Conservation (phyloP, 2,888 invertebrate genomes). For the Thymelicus lineola region DNA sequence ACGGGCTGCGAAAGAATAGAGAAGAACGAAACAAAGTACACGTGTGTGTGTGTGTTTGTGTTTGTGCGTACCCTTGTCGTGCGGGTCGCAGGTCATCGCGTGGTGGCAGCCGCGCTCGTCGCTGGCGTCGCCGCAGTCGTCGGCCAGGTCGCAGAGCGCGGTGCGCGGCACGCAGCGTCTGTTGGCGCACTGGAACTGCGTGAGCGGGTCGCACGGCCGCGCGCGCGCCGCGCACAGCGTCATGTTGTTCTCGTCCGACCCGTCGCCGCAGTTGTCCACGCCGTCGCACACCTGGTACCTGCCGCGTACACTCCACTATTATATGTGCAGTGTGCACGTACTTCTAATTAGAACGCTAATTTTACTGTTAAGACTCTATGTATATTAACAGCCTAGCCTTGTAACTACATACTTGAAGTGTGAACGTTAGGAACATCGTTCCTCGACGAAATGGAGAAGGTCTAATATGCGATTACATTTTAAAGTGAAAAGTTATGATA, state of each 20-base stretch:
- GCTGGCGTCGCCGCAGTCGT: slow-evolving; percentile 96
- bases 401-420: no score
- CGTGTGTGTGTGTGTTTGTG: no score
- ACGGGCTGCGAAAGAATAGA: no score
- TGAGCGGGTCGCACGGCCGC: slow-evolving; percentile 90
- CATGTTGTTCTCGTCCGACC: slow-evolving; percentile 98
- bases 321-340: no score
- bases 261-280: slow-evolving; percentile 96
- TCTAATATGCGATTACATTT: no score
- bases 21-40: no score
- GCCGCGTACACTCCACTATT: background rate
- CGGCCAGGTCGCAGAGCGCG: slow-evolving; percentile 94
- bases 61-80: slow-evolving; percentile 63
- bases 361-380: no score
- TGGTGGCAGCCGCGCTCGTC: slow-evolving; percentile 96
- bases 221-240: slow-evolving; percentile 92
- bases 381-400: no score
- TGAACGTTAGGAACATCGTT: no score
- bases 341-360: no score
- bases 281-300: slow-evolving; percentile 95
- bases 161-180: slow-evolving; percentile 91
- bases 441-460: no score
- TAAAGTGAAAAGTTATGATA: no score
- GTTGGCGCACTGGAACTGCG: slow-evolving; percentile 95
- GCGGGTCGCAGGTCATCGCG: slow-evolving; percentile 82